Base-by-base conservation (phyloP, 2,113 vertebrate genomes). In the Lasiurus borealis region DNA sequence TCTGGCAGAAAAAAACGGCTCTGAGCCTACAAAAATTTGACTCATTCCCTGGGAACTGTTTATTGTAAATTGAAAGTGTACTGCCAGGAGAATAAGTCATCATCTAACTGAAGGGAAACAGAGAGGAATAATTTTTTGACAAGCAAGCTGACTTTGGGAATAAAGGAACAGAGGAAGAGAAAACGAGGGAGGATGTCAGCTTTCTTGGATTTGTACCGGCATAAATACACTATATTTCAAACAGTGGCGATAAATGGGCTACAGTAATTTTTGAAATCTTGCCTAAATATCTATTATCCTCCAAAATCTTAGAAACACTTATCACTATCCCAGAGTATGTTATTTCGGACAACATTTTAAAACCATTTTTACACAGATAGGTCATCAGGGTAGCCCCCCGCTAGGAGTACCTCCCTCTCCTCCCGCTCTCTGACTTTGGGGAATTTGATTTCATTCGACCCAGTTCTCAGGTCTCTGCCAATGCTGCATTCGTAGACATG, bases 1-100 rank as follows among this genome's bases (percentile, higher is more conserved):
- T 14, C 23, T 48, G 59, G 64, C n/a, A 95, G 94, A 54, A 85
- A 40, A n/a, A 90, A 92, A 62, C 29, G 73, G 19, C 46, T 88
- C 54, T 9, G 59, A 44, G 8, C 76, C 59, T 57, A 64, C 29
- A 34, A 25, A 13, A 13, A 76, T 93, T 21, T 68, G 75, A 86
- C 52, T 93, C 72, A 73, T 68, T 72, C 50, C 25, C 69, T 46
- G 21, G 80, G n/a, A 48, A 13, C 71, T 91, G 21, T 48, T 82
- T 76, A 31, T 57, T 80, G 46, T 34, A 57, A 66, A 52, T 6
- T 44, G 29, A 54, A 88, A 81, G 52, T 66, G 29, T 62, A 87
- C 50, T 89, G 29, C 46, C 66, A 68, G 80, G 69, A 16, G 5
- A 10, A 19, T 36, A 89, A 52, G 52, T 77, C 72, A 90, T 68